Percentiles rank a stretch among this genome's conserved stretches.
Conservation (phyloP, 2,113 vertebrate genomes). For the Motacilla alba region DNA sequence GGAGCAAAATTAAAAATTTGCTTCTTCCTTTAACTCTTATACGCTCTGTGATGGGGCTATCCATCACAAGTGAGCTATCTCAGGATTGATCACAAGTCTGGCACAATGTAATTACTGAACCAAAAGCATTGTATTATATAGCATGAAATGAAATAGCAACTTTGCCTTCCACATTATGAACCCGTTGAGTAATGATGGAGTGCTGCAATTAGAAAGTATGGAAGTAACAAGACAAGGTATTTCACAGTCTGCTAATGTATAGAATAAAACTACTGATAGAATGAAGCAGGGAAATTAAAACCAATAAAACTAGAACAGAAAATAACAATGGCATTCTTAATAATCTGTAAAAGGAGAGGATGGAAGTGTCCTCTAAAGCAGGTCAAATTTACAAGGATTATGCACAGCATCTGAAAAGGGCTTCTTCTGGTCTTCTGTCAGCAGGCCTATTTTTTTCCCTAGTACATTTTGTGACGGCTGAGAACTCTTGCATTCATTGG, state of each 20-base stretch:
- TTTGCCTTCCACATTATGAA: slow-evolving; percentile 49
- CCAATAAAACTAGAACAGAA: slow-evolving; percentile 28
- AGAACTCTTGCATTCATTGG: not conserved
- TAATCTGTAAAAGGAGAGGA: slow-evolving; percentile 1
- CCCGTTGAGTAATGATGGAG: slow-evolving; percentile 65
- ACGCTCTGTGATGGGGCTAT: slow-evolving; percentile 26
- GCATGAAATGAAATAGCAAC: slow-evolving; percentile 65
- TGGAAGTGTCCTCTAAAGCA: not conserved
- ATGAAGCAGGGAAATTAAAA: slow-evolving; percentile 49
- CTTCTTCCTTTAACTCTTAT: slow-evolving; percentile 22
- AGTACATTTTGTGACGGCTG: not conserved
- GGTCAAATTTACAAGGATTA: not conserved
- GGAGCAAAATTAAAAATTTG: slow-evolving; percentile 57
- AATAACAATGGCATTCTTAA: slow-evolving; percentile 11
- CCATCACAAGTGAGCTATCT: slow-evolving; percentile 65
- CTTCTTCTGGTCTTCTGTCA: not conserved
- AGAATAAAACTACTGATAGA: slow-evolving; percentile 37
- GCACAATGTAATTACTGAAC: slow-evolving; percentile 66
- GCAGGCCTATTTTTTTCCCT: not conserved
- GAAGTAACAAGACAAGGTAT: slow-evolving; percentile 40
- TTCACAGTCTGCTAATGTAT: slow-evolving; percentile 22
- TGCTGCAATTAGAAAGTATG: slow-evolving; percentile 63
- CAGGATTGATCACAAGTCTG: slow-evolving; percentile 51
- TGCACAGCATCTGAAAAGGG: not conserved
- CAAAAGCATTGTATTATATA: slow-evolving; percentile 57